Percentiles rank a stretch among this genome's conserved stretches.
Evolutionary conservation across 2,113 vertebrate species (phyloP).

Genomic region (Entomyzon cyanotis): DNA sequence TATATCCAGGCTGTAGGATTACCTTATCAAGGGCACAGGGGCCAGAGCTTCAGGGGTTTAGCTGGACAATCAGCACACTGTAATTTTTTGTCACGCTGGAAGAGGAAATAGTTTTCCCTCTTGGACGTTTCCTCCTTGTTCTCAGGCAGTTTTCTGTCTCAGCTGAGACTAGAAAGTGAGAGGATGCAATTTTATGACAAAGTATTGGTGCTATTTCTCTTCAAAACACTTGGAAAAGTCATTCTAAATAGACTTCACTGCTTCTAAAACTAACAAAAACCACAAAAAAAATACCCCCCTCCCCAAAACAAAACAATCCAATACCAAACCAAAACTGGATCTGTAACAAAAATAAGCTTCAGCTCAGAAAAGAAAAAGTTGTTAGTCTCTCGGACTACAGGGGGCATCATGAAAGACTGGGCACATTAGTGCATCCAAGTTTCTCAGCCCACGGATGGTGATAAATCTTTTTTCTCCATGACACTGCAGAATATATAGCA

Average conservation of each 20-base stretch:
- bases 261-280: not conserved
- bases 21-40: not conserved
- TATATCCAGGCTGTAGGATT: not conserved
- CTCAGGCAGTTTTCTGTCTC: not conserved
- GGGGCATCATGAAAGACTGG: fast-evolving
- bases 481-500: fast-evolving
- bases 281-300: not conserved
- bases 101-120: not conserved
- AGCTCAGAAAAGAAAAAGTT: not conserved
- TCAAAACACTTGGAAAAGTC: not conserved
- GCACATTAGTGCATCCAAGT: not conserved
- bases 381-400: not conserved
- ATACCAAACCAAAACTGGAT: not conserved
- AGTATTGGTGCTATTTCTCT: not conserved
- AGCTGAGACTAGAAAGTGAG: not conserved
- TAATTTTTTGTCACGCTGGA: not conserved
- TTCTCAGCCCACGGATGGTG: not conserved
- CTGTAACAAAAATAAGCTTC: not conserved
- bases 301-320: not conserved
- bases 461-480: not conserved
- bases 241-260: not conserved
- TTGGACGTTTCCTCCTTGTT: not conserved
- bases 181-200: not conserved
- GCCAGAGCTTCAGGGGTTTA: not conserved
- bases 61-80: not conserved